Conservation (phyloP, 2,113 vertebrate species). For the Lonchura striata region DNA sequence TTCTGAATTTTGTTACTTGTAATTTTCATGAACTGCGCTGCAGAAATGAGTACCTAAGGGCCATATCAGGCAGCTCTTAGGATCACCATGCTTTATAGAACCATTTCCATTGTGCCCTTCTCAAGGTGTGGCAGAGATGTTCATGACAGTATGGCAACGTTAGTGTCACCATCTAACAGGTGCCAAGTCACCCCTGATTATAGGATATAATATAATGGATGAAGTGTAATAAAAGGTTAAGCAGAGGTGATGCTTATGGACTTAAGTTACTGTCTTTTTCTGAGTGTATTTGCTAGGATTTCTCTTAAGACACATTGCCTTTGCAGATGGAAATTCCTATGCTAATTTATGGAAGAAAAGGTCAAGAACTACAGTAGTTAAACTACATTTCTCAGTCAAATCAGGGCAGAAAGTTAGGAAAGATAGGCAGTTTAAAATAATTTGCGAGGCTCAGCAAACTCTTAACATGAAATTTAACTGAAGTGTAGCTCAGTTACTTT, state of each 20-base stretch:
- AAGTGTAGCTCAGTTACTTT: not conserved
- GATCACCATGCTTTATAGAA: accelerated
- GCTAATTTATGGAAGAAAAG: not conserved
- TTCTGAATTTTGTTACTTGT: not conserved
- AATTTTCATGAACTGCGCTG: not conserved
- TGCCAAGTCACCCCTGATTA: not conserved
- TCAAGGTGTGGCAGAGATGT: not conserved
- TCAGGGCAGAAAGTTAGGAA: not conserved
- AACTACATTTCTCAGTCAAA: not conserved
- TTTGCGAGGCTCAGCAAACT: not conserved
- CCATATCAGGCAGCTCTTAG: not conserved
- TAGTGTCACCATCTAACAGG: not conserved
- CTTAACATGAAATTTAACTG: not conserved
- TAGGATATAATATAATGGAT: not conserved
- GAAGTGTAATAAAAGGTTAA: not conserved
- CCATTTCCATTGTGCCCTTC: not conserved
- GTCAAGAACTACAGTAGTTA: not conserved
- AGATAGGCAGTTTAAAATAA: not conserved
- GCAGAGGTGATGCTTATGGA: not conserved
- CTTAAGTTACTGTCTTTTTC: not conserved
- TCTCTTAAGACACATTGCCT: not conserved
- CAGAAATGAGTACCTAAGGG: not conserved
- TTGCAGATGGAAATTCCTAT: not conserved
- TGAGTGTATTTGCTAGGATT: not conserved
- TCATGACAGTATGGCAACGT: not conserved